Evolutionary conservation across 2,888 invertebrate genomes (phyloP).

Genomic region (Dioctria rufipes): DNA sequence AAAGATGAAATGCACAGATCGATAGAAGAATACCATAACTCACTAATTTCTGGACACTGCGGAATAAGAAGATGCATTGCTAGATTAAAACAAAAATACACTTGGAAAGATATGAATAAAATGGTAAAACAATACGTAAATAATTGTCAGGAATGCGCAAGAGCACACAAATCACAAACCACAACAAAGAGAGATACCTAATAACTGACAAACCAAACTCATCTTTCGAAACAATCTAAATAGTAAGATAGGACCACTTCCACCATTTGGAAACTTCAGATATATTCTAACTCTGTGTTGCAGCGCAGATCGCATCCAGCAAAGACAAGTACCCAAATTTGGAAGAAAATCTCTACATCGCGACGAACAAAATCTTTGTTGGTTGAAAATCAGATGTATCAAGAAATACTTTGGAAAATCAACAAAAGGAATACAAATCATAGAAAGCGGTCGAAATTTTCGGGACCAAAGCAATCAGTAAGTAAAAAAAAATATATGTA

Average conservation of each 20-base stretch:
- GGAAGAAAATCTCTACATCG: no score
- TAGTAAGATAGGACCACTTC: slow-evolving; percentile 52
- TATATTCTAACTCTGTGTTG: no score
- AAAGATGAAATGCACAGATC: slow-evolving; percentile 22
- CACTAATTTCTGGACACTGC: slow-evolving; percentile 47
- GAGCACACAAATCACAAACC: slow-evolving; percentile 35
- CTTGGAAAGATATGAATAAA: slow-evolving; percentile 51
- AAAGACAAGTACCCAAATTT: no score
- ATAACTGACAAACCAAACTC: slow-evolving; percentile 54
- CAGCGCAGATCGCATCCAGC: no score
- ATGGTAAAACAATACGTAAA: slow-evolving; percentile 5
- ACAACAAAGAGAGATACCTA: slow-evolving; percentile 51
- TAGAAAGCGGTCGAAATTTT: no score
- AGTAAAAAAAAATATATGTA: no score
- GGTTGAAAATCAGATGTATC: no score
- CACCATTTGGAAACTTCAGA: no score
- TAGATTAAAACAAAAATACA: slow-evolving; percentile 52
- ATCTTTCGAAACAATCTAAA: slow-evolving; percentile 54
- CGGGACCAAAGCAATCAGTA: no score
- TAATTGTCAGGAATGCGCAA: not conserved
- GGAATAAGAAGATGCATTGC: slow-evolving; percentile 51
- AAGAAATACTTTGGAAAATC: no score
- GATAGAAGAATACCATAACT: slow-evolving; percentile 39
- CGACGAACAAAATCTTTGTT: no score
- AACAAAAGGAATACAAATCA: no score